A percentile compares a stretch with the other conserved stretches of the same genome.
phyloP scores from a whole-genome alignment of 2,113 vertebrate species.

The Dicerorhinus sumatrensis region DNA sequence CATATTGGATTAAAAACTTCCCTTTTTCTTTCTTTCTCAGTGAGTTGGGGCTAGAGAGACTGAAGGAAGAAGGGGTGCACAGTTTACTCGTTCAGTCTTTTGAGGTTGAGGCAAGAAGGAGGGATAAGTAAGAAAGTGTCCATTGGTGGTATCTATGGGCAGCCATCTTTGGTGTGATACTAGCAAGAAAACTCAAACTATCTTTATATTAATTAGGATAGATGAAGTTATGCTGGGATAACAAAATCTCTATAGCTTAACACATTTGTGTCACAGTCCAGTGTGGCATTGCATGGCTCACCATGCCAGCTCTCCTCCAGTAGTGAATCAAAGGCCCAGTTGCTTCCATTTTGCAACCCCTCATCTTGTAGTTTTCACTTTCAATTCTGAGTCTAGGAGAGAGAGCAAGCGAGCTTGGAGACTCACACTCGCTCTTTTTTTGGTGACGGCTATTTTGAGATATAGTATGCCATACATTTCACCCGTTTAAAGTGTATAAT shows the following conservation, averaged over 20 bases:
- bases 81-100: not conserved
- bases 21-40: not conserved
- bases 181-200: not conserved
- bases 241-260: not conserved
- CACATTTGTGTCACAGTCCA: not conserved
- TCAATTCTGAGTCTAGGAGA: not conserved
- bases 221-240: not conserved
- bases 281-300: fast-evolving
- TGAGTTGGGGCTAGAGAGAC: not conserved
- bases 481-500: not conserved
- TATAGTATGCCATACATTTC: not conserved
- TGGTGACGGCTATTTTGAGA: not conserved
- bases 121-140: not conserved
- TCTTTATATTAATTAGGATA: not conserved
- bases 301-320: not conserved
- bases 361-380: not conserved
- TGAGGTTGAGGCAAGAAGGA: not conserved
- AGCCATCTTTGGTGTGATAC: not conserved
- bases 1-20: not conserved
- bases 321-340: not conserved
- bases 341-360: not conserved
- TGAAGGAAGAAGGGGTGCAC: not conserved
- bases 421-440: not conserved
- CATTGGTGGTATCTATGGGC: not conserved
- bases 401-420: not conserved